Evolutionary conservation across 2,888 invertebrate species (phyloP).

Genomic region (Ommatoiulus sabulosus): DNA sequence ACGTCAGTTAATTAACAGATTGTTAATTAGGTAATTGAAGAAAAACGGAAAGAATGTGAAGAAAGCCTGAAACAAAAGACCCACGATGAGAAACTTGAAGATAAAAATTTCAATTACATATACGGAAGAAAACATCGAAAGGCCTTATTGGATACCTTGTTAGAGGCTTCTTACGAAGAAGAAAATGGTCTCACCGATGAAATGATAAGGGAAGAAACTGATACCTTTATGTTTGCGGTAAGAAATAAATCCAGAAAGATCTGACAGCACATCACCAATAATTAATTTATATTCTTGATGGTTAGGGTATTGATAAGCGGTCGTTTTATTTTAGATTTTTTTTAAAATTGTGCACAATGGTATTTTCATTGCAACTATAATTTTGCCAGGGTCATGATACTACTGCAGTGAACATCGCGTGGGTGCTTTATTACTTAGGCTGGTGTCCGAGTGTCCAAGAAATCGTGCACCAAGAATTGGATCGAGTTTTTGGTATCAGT

Average conservation of each 20-base stretch:
- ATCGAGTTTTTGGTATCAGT: slow-evolving; percentile 67
- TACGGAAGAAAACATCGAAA: slow-evolving; percentile 76
- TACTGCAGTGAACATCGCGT: slow-evolving; percentile 87
- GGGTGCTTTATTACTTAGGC: slow-evolving; percentile 85
- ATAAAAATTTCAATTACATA: neutral
- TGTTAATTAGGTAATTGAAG: neutral
- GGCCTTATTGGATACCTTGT: slow-evolving; percentile 89
- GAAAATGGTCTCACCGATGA: slow-evolving; percentile 72
- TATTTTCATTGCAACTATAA: too few relatives aligned
- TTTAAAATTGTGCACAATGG: too few relatives aligned
- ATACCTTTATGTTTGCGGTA: slow-evolving; percentile 60
- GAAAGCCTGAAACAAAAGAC: neutral
- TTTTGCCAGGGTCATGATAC: slow-evolving; percentile 82
- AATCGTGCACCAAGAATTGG: slow-evolving; percentile 70
- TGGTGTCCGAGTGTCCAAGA: slow-evolving; percentile 82
- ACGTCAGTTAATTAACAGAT: too few relatives aligned
- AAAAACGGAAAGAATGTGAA: slow-evolving; percentile 26
- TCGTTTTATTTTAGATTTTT: too few relatives aligned
- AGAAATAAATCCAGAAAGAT: neutral
- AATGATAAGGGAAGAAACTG: slow-evolving; percentile 69
- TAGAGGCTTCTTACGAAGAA: slow-evolving; percentile 76
- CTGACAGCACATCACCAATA: too few relatives aligned
- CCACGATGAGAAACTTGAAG: neutral
- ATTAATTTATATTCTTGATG: too few relatives aligned
- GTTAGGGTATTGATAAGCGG: too few relatives aligned